These are phyloP conservation scores for Drosophila watanabei DNA, from an alignment of 1,140 invertebrate species.

Conservation along the genomic window DNA sequence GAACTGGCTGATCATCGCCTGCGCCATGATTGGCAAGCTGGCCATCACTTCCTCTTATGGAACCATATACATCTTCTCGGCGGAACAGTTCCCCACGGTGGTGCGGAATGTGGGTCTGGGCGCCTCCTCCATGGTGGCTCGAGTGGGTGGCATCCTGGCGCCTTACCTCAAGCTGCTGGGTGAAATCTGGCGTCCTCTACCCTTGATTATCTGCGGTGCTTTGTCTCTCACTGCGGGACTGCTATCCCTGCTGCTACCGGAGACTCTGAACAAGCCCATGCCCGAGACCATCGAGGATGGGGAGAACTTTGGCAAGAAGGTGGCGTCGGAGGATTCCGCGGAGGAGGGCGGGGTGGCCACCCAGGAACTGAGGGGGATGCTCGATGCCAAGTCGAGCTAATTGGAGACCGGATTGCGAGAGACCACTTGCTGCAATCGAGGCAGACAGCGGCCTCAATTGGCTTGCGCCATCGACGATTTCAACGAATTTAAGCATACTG, in stretches of 20 bases:
- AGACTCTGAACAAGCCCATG: conserved; percentile 91
- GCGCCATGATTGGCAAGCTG: conserved; percentile 93
- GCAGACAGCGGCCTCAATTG: conserved; percentile 28
- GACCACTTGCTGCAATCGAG: conserved; percentile 12
- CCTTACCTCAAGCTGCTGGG: conserved; percentile 91
- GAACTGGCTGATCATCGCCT: conserved; percentile 88
- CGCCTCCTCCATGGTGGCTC: conserved; percentile 91
- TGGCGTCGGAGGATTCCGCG: neutral
- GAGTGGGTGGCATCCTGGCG: conserved; percentile 92
- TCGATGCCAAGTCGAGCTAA: conserved; percentile 37
- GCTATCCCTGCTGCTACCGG: conserved; percentile 90
- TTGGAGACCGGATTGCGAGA: neutral
- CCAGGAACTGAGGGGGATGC: conserved; percentile 59
- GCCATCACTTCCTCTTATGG: conserved; percentile 93
- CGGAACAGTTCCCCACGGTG: conserved; percentile 94
- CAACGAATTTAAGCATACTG: conserved; percentile 71
- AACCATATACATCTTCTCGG: conserved; percentile 92
- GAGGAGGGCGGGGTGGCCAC: conserved; percentile 10
- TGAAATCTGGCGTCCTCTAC: conserved; percentile 89
- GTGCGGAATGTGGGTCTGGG: conserved; percentile 93
- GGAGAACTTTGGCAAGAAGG: conserved; percentile 88
- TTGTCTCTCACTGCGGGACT: conserved; percentile 89
- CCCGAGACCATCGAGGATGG: conserved; percentile 92
- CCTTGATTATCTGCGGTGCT: conserved; percentile 91
- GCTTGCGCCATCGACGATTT: conserved; percentile 12